These are phyloP conservation scores for Bradypodion pumilum DNA, from an alignment of 2,797 vertebrate species.

Conservation along the genomic window DNA sequence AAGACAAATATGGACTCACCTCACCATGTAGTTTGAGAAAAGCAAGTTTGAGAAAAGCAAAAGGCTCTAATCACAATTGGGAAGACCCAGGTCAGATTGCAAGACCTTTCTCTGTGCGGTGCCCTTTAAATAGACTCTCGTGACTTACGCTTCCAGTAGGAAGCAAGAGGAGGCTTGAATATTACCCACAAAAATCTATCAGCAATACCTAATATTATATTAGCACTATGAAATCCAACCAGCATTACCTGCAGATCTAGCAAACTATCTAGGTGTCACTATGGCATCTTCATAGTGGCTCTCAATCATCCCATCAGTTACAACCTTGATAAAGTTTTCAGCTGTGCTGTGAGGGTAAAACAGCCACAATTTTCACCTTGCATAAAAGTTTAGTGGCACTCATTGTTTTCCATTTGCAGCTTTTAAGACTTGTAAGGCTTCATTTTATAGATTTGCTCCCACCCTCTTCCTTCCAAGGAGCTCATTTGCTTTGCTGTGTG, in stretches of 20 bases:
- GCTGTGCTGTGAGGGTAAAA: constrained; percentile 33
- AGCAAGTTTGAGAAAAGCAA: no score
- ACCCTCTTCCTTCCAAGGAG: constrained; percentile 50
- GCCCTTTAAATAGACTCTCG: no score
- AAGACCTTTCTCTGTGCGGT: no score
- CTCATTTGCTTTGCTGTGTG: constrained; percentile 70
- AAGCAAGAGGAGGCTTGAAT: constrained; percentile 19
- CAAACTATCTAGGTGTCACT: background rate
- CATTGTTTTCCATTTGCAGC: constrained; percentile 68
- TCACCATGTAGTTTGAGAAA: no score
- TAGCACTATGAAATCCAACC: constrained; percentile 6
- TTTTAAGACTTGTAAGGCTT: constrained; percentile 61
- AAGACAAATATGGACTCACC: no score
- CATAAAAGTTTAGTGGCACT: constrained; percentile 57
- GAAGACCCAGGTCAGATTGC: no score
- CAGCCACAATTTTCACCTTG: constrained; percentile 56
- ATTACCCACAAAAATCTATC: constrained; percentile 12
- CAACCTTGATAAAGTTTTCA: constrained; percentile 31
- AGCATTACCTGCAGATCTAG: constrained; percentile 21
- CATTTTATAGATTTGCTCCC: constrained; percentile 64
- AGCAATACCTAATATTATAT: background rate
- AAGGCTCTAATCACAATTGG: no score
- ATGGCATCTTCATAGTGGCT: background rate
- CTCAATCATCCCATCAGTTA: background rate
- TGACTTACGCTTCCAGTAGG: no score